phyloP scores from a whole-genome alignment of 2,797 vertebrate species.

The Coluber constrictor region DNA sequence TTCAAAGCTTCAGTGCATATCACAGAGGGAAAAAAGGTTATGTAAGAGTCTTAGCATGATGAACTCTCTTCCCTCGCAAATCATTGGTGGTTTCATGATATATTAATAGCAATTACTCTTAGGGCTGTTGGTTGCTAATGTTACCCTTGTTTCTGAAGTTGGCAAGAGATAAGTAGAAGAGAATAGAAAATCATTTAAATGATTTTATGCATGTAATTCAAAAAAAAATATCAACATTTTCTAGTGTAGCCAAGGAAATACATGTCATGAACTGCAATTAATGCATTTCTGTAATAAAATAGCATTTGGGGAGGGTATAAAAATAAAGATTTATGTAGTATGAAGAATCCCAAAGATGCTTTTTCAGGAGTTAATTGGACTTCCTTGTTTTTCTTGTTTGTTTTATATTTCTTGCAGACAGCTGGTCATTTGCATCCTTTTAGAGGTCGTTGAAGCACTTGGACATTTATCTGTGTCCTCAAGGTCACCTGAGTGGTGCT shows the following conservation, averaged over 20 bases:
- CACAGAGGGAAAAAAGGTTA: constrained; percentile 29
- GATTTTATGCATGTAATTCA: neutral
- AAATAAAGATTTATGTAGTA: neutral
- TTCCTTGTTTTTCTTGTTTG: too few relatives aligned
- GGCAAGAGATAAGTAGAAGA: neutral
- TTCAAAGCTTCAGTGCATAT: constrained; percentile 41
- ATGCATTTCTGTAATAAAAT: neutral
- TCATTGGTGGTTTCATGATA: constrained; percentile 18
- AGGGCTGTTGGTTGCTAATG: constrained; percentile 3
- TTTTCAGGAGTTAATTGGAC: too few relatives aligned
- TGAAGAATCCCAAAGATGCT: neutral
- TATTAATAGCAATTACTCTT: neutral
- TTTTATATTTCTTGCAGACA: too few relatives aligned
- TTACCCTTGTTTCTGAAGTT: neutral
- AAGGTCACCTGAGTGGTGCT: too few relatives aligned
- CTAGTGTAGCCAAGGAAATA: neutral
- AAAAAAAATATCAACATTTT: neutral
- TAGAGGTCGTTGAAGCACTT: too few relatives aligned
- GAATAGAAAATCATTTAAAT: constrained; percentile 5
- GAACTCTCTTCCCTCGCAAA: neutral
- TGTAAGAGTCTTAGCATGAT: neutral
- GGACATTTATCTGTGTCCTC: too few relatives aligned
- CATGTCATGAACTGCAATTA: neutral
- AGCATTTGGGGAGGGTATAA: neutral
- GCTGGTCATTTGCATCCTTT: too few relatives aligned